Conservation (phyloP, 2,888 invertebrate species). For the Onchidella celtica region DNA sequence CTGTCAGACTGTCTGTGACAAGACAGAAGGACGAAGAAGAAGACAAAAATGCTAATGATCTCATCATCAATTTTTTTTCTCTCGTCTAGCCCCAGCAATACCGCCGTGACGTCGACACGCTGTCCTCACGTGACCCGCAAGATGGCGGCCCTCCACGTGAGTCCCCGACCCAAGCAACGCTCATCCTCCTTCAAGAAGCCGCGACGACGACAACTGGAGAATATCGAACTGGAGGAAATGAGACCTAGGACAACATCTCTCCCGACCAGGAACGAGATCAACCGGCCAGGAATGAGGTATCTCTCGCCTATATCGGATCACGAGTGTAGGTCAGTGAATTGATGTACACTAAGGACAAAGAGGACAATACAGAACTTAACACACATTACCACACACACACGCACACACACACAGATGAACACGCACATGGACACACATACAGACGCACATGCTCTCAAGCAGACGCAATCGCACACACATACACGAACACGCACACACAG, state of each 20-base stretch:
- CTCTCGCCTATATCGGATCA: slow-evolving; percentile 51
- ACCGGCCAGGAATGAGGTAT: slow-evolving; percentile 61
- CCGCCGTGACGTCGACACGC: not conserved
- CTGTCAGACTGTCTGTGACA: slow-evolving; percentile 11
- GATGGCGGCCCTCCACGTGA: slow-evolving; percentile 56
- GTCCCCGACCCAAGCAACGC: slow-evolving; percentile 60
- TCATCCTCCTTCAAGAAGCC: slow-evolving; percentile 70
- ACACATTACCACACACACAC: too few relatives aligned
- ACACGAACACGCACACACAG: not conserved
- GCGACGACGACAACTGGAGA: slow-evolving; percentile 58
- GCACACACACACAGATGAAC: not conserved
- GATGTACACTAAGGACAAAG: too few relatives aligned
- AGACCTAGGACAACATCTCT: slow-evolving; percentile 76
- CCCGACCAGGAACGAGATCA: slow-evolving; percentile 69
- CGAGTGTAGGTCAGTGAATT: slow-evolving; percentile 31
- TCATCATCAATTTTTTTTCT: not conserved
- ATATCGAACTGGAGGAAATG: slow-evolving; percentile 66
- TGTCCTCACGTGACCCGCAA: slow-evolving; percentile 40
- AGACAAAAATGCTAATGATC: too few relatives aligned
- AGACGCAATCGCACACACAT: not conserved
- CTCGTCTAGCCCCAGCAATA: too few relatives aligned
- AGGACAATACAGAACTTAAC: too few relatives aligned
- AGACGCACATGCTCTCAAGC: not conserved
- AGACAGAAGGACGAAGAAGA: too few relatives aligned
- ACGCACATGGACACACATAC: not conserved